Base-by-base conservation (phyloP, 1,140 invertebrate genomes). In the Papilio xuthus region DNA sequence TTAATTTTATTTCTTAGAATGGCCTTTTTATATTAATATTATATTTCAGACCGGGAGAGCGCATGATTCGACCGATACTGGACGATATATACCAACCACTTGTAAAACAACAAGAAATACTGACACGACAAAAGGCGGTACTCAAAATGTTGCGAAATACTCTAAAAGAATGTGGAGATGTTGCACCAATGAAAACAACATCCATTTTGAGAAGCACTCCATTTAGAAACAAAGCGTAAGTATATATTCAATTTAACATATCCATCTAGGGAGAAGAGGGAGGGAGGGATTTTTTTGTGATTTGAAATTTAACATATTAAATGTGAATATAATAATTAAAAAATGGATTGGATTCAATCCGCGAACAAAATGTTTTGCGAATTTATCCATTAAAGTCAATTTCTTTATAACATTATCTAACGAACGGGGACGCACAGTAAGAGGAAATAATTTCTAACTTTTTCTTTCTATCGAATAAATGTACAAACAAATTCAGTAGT, bases 61-160 rank as follows among this genome's bases (percentile, higher is more conserved):
- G 84, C 28, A 93, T 93, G 92, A 88, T 89, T 10, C 86, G 91
- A 0, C 91, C 91, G n/a, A 85, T 92, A 50, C 84, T 96, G 80
- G 96, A 97, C 85, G 94, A 95, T 37, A 95, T 97, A 6, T 97
- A 96, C 88, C 95, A 96, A 86, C 94, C 95, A 0, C 92, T 97
- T 79, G 95, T 96, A 12, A 94, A 94, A 44, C 95, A 96, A 53
- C 95, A 95, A 81, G 95, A 96, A 75, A 94, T 95, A 18, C 82
- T 96, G 3, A 92, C 94, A 20, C 92, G 95, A 70, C 95, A 96
- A 77, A 85, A 91, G 79, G 90, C 89, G 0, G 88, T 94, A 7
- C 86, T 95, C 1, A 92, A 93, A 71, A 89, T 89, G 10, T 88
- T 95, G 9, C 93, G 93, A 56, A 92, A 90, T 32, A 88, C 91